phyloP scores from a whole-genome alignment of 2,888 invertebrate genomes.

The Hyalella azteca region DNA sequence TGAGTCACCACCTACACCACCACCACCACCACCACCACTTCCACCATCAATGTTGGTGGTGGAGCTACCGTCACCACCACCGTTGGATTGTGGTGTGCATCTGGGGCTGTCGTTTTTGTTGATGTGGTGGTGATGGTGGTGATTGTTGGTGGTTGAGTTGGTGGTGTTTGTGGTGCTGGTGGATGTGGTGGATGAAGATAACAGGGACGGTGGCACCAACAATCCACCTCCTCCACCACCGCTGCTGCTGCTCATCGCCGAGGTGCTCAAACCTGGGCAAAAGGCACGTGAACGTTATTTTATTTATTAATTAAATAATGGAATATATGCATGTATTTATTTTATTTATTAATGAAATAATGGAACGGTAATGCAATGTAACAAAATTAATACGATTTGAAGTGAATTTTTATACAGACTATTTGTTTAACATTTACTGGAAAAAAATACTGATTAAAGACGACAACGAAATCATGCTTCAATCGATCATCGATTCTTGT shows the following conservation, averaged over 20 bases:
- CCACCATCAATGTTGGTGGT: constrained; percentile 15
- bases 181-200: not conserved
- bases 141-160: not conserved
- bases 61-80: not conserved
- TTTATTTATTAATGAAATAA: too few relatives aligned
- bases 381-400: too few relatives aligned
- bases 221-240: constrained; percentile 20
- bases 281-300: too few relatives aligned
- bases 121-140: not conserved
- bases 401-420: too few relatives aligned
- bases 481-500: too few relatives aligned
- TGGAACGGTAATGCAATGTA: too few relatives aligned
- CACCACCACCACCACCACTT: constrained; percentile 13
- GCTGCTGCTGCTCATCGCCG: constrained; percentile 14
- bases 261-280: constrained; percentile 13
- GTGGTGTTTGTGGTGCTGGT: not conserved
- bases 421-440: too few relatives aligned
- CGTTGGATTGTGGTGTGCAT: not conserved
- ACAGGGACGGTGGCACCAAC: not conserved
- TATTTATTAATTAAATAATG: too few relatives aligned
- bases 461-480: too few relatives aligned
- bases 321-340: too few relatives aligned
- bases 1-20: constrained; percentile 35
- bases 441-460: too few relatives aligned
- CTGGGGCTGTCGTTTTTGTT: not conserved